Evolutionary conservation across 30 jellyfish, hydroid and myxozoan species (phyloP).

Genomic region (Hydra vulgaris): DNA sequence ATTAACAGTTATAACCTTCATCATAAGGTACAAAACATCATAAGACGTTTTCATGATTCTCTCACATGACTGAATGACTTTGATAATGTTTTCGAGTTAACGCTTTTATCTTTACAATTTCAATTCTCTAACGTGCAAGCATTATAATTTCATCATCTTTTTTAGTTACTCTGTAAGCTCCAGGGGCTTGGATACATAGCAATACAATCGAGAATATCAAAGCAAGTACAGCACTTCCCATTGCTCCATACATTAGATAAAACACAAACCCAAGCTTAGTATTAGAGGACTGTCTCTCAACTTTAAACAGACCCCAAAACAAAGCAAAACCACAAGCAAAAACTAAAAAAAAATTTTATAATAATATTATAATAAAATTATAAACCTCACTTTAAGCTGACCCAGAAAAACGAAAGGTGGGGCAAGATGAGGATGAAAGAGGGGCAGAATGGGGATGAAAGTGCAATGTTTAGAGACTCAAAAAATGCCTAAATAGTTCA

Average conservation of each 20-base stretch:
- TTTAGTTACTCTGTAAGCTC: constrained; percentile 16
- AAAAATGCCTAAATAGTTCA: too few relatives aligned
- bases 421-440: too few relatives aligned
- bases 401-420: neutral
- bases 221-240: constrained; percentile 10
- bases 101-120: neutral
- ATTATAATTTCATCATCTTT: constrained; percentile 24
- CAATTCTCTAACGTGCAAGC: neutral
- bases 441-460: too few relatives aligned
- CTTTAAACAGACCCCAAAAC: neutral
- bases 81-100: too few relatives aligned
- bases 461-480: too few relatives aligned
- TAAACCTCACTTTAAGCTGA: too few relatives aligned
- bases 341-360: neutral
- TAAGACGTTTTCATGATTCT: too few relatives aligned
- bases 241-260: constrained; percentile 14
- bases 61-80: too few relatives aligned
- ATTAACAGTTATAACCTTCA: too few relatives aligned
- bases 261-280: constrained; percentile 11
- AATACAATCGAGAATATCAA: constrained; percentile 11
- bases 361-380: too few relatives aligned
- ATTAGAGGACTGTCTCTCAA: neutral
- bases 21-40: too few relatives aligned
- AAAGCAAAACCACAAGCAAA: neutral
- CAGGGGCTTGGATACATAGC: constrained; percentile 23